phyloP scores from a whole-genome alignment of 2,113 vertebrate species.

The Drymodes brunneopygia region DNA sequence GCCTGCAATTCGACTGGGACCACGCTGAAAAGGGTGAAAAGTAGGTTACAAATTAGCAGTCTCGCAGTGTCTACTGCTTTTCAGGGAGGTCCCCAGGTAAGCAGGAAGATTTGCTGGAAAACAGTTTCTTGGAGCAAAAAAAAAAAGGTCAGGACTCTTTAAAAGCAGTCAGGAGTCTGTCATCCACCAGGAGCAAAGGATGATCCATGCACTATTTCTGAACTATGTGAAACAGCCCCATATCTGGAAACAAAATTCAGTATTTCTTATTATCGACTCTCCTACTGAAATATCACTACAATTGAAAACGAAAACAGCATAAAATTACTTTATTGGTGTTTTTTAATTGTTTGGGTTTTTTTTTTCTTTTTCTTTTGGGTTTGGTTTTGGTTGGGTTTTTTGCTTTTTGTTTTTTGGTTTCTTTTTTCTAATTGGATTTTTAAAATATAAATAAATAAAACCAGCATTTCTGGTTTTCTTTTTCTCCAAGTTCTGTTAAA shows the following conservation, averaged over 20 bases:
- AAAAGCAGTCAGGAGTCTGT: background rate
- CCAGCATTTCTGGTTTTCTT: rapidly evolving
- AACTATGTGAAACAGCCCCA: background rate
- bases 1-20: background rate
- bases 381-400: background rate
- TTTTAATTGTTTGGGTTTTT: too few relatives aligned
- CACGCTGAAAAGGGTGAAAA: background rate
- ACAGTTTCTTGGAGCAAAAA: background rate
- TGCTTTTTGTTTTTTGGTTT: too few relatives aligned
- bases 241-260: background rate
- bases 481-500: background rate
- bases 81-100: background rate
- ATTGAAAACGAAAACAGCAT: background rate
- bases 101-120: background rate
- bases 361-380: background rate
- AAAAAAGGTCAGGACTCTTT: background rate
- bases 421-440: background rate
- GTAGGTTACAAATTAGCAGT: background rate
- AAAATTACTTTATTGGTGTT: background rate
- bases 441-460: background rate
- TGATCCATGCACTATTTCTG: background rate
- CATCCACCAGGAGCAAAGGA: background rate
- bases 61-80: background rate
- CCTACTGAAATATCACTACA: background rate
- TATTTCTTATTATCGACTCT: background rate